phyloP scores from a whole-genome alignment of 2,888 invertebrate species.

The Cryptosula pallasiana region DNA sequence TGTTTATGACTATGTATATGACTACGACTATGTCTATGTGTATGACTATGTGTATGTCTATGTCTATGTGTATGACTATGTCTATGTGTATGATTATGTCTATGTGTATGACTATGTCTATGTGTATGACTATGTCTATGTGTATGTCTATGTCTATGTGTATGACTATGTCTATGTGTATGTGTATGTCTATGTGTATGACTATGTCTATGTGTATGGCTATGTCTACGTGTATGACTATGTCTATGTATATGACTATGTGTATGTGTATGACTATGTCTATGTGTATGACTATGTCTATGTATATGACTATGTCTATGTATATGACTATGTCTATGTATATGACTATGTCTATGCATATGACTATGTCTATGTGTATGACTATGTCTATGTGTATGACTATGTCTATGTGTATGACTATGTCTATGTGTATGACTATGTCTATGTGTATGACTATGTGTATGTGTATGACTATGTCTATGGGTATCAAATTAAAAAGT shows the following conservation, averaged over 20 bases:
- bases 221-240: not conserved
- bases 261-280: not conserved
- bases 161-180: not conserved
- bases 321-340: not conserved
- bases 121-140: not conserved
- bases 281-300: not conserved
- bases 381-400: not conserved
- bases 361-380: not conserved
- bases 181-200: not conserved
- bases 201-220: not conserved
- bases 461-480: too few species aligned
- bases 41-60: not conserved
- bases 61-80: not conserved
- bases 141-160: not conserved
- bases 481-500: too few species aligned
- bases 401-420: not conserved
- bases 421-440: too few species aligned
- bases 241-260: not conserved
- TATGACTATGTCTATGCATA: not conserved
- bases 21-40: not conserved
- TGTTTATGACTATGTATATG: not conserved
- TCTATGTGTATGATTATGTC: not conserved
- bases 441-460: too few species aligned
- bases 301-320: not conserved
- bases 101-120: not conserved